Conservation (phyloP, 1,140 invertebrate genomes). For the Leptinotarsa texana region DNA sequence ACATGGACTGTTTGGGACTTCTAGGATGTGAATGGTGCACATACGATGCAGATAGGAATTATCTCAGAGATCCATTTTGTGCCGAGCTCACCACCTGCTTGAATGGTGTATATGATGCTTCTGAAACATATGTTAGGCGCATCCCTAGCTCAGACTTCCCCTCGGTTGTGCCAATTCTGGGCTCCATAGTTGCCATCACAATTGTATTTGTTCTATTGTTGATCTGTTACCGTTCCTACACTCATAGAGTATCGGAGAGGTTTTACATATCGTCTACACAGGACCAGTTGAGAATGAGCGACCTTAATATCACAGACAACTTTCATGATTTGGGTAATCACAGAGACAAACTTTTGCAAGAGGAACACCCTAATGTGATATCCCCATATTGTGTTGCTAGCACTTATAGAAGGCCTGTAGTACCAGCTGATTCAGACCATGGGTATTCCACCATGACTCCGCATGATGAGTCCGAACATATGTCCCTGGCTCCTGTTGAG, state of each 20-base stretch:
- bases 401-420: constrained; percentile 76
- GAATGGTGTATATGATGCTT: constrained; percentile 79
- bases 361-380: constrained; percentile 64
- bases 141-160: constrained; percentile 58
- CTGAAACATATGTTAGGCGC: constrained; percentile 73
- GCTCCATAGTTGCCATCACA: constrained; percentile 65
- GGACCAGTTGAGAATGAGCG: constrained; percentile 56
- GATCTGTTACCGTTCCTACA: constrained; percentile 68
- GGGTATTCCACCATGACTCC: constrained; percentile 94
- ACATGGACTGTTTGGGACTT: constrained; percentile 80
- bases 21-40: constrained; percentile 92
- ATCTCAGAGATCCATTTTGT: constrained; percentile 75
- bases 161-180: constrained; percentile 65
- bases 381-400: constrained; percentile 88
- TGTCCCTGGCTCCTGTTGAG: constrained; percentile 71
- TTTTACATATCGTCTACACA: constrained; percentile 59
- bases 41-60: constrained; percentile 73
- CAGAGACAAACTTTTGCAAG: constrained; percentile 65
- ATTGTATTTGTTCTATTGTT: constrained; percentile 66
- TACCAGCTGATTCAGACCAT: constrained; percentile 86
- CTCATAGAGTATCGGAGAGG: constrained; percentile 59
- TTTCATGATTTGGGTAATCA: constrained; percentile 62
- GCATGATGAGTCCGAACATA: constrained; percentile 82
- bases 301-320: constrained; percentile 56
- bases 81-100: constrained; percentile 80